Evolutionary conservation across 2,888 invertebrate genomes (phyloP).

Genomic region (Eupithecia centaureata): DNA sequence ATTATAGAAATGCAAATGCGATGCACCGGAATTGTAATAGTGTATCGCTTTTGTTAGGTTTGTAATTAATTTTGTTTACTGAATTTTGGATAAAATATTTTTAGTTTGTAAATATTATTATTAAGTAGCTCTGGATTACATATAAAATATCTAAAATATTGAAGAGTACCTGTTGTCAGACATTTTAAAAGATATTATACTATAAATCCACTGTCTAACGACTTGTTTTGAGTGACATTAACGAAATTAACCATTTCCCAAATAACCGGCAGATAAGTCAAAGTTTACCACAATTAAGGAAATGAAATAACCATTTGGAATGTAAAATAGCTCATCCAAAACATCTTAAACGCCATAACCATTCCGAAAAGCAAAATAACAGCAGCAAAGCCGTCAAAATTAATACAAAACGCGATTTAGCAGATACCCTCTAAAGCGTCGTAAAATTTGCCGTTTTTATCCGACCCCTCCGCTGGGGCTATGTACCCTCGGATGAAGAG

Average conservation of each 20-base stretch:
- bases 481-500: conserved; percentile 71
- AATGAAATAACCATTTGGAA: conserved; percentile 63
- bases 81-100: conserved; percentile 27
- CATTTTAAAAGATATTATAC: conserved; percentile 7
- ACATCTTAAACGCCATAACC: conserved; percentile 51
- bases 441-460: conserved; percentile 69
- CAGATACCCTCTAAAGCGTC: conserved; percentile 67
- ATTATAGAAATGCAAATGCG: conserved; percentile 47
- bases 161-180: background rate
- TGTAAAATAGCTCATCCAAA: conserved; percentile 43
- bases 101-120: background rate
- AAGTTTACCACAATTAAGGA: conserved; percentile 62
- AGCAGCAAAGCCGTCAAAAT: conserved; percentile 73
- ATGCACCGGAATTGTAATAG: conserved; percentile 41
- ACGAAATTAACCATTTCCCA: conserved; percentile 30
- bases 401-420: conserved; percentile 73
- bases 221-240: conserved; percentile 23
- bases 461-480: conserved; percentile 49
- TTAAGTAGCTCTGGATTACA: background rate
- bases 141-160: background rate
- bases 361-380: conserved; percentile 63
- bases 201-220: conserved; percentile 5
- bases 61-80: conserved; percentile 33
- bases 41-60: conserved; percentile 38
- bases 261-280: conserved; percentile 34